Conservation (phyloP, 2,888 invertebrate genomes). For the Notodonta ziczac region DNA sequence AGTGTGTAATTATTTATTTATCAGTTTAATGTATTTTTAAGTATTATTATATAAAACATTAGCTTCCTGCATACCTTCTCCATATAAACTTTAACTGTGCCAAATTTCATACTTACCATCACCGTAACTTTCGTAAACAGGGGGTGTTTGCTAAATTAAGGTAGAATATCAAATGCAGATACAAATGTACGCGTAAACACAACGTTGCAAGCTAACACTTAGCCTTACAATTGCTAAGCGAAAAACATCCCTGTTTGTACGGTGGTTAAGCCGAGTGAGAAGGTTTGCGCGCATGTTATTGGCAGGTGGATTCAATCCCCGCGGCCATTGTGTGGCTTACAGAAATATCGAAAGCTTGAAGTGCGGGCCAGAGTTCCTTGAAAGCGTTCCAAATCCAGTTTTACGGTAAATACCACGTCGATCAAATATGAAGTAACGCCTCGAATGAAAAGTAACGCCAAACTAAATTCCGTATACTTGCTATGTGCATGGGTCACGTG, state of each 20-base stretch:
- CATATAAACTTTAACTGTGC: too few relatives aligned
- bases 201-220: slow-evolving; percentile 3
- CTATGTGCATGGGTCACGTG: background rate
- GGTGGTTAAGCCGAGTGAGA: background rate
- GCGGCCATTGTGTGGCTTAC: slow-evolving; percentile 25
- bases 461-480: background rate
- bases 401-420: slow-evolving; percentile 31
- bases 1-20: too few relatives aligned
- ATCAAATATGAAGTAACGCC: slow-evolving; percentile 18
- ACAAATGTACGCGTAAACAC: slow-evolving; percentile 38
- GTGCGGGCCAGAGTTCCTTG: slow-evolving; percentile 14
- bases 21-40: too few relatives aligned
- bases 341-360: slow-evolving; percentile 13
- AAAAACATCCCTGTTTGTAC: slow-evolving; percentile 10
- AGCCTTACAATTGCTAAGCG: background rate
- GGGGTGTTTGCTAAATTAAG: slow-evolving; percentile 37
- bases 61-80: too few relatives aligned
- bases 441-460: background rate
- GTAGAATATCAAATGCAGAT: slow-evolving; percentile 38
- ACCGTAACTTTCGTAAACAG: too few relatives aligned
- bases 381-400: slow-evolving; percentile 23
- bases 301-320: slow-evolving; percentile 43
- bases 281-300: slow-evolving; percentile 20
- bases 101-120: too few relatives aligned
- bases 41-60: too few relatives aligned